Base-by-base conservation (phyloP, 2,113 vertebrate genomes). In the Hepsetus odoe region DNA sequence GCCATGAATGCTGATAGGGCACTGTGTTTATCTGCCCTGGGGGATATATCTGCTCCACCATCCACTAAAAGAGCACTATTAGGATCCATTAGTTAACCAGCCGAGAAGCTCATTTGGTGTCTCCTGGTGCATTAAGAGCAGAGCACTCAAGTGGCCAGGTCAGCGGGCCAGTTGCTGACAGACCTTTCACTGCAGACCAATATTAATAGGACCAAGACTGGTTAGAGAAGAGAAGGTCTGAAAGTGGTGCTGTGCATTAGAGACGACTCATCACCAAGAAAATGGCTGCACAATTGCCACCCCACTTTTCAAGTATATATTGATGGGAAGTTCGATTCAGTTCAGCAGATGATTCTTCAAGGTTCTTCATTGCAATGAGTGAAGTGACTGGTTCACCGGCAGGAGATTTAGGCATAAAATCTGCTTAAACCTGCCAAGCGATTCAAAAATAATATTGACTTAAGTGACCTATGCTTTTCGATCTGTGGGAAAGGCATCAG, bases 1-100 rank as follows among this genome's bases (percentile, higher is more conserved):
- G 59, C 13, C 30, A 62, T 16, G 4, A 33, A 12, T 14, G 8
- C 66, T 62, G 74, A 82, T 75, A 72, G 82, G 79, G 51, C 22
- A 22, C 56, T 49, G 73, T 74, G 40, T 30, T 51, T 62, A 42
- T 46, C 44, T 65, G 33, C 18, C 30, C 35, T 33, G 44, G 62
- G 74, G 68, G 56, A 69, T 77, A 72, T 72, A 66, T 81, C 68
- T 56, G 53, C 72, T 74, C 55, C 51, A 49, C 46, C 66, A 69
- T 74, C 74, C 42, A 44, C 74, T 82, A 76, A 82, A 68, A 82
- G 76, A 66, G 32, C 30, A 20, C 80, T 74, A 81, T 79, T 59
- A 22, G 74, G 69, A 72, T 74, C 75, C 65, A 80, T 85, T 82
- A 85, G 76, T 58, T 68, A 59, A 58, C 40, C 26, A 64, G 77